Base-by-base conservation (phyloP, 2,113 vertebrate genomes). In the Plecotus auritus region DNA sequence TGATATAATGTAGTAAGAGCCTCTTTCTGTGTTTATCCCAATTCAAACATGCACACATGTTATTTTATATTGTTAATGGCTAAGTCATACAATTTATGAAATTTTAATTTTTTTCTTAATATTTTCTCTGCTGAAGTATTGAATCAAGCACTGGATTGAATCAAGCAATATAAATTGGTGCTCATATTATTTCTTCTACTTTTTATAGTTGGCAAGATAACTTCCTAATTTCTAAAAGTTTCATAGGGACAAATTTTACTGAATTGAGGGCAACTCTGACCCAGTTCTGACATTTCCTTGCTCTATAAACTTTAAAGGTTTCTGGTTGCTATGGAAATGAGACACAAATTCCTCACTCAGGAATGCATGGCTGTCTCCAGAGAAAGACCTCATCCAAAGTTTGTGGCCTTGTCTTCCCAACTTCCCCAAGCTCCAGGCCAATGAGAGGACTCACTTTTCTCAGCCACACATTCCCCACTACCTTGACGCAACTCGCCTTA, bases 31-130 rank as follows among this genome's bases (percentile, higher is more conserved):
- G 32, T 88, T 93, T 85, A 32, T 67, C 51, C 23, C 45, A 86
- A 69, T 56, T 85, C 28, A 83, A 92, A 40, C 32, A 86, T 37
- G 26, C 4, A 91, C n/a, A 35, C 47, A 40, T 64, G 47, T 45
- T 84, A 94, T 84, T 89, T 84, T 49, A n/a, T 69, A 40, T 67
- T 73, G 54, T n/a, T 88, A 89, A 64, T 83, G 81, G 40, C 8
- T 61, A 74, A 74, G 26, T 47, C 7, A 9, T 16, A 59, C 4
- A 42, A 86, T 59, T 88, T 91, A 80, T 74, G 49, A 76, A 42
- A 61, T 35, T 82, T 85, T n/a, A 66, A 61, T 66, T 89, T 64
- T 83, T 64, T 88, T 64, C 18, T 78, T 91, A 89, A 81, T 94
- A 73, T 0, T 77, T 3, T 76, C 26, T 76, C 32, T 74, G 84